Conservation (phyloP, 2,113 vertebrate genomes). For the Stigmatopora nigra region DNA sequence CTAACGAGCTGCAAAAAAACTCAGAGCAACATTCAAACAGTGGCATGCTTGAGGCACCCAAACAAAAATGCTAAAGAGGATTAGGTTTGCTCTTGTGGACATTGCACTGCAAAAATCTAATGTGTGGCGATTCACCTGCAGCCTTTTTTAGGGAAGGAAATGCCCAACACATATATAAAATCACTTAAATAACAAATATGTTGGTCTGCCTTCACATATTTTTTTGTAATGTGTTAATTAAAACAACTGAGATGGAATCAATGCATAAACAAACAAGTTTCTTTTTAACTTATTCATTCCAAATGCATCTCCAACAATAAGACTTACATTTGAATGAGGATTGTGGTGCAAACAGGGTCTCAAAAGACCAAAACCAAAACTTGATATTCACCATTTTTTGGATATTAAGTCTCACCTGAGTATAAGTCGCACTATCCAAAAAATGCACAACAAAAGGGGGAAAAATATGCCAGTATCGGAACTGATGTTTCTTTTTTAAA, state of each 20-base stretch:
- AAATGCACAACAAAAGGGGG: too few species aligned
- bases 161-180: conserved; percentile 19
- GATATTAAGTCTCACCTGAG: too few species aligned
- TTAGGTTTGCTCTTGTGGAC: conserved; percentile 26
- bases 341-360: too few species aligned
- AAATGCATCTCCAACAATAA: not conserved
- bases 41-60: conserved; percentile 21
- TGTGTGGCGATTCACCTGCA: conserved; percentile 26
- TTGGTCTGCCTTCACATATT: conserved; percentile 8
- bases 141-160: conserved; percentile 3
- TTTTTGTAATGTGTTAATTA: conserved; percentile 1
- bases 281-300: not conserved
- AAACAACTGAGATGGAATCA: not conserved
- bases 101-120: conserved; percentile 24
- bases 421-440: too few species aligned
- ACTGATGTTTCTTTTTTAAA: too few species aligned
- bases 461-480: too few species aligned
- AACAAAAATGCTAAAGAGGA: conserved; percentile 25
- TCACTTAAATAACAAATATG: not conserved
- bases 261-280: conserved; percentile 1
- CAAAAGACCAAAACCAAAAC: too few species aligned
- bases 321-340: too few species aligned
- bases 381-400: too few species aligned
- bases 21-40: conserved; percentile 36
- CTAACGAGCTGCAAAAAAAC: conserved; percentile 21